These are phyloP conservation scores for Meteorus sp. DNA, from an alignment of 1,140 invertebrate genomes.

Conservation along the genomic window DNA sequence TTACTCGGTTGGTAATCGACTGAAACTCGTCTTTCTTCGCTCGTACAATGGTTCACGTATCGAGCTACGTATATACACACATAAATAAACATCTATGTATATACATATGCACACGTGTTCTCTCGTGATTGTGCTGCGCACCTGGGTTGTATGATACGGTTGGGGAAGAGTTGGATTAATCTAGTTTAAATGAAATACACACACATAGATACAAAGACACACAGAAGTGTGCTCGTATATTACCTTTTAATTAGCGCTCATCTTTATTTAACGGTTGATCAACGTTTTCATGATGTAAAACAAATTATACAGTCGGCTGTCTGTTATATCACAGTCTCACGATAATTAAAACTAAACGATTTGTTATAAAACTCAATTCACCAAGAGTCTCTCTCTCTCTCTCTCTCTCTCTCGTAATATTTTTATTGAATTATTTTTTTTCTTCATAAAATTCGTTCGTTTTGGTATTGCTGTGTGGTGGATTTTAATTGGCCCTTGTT, in stretches of 20 bases:
- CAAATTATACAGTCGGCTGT: slow-evolving; percentile 45
- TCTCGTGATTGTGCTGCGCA: background rate
- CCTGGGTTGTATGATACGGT: no score
- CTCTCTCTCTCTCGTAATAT: background rate
- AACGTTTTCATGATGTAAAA: slow-evolving; percentile 36
- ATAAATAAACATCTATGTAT: background rate
- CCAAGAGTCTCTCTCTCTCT: slow-evolving; percentile 12
- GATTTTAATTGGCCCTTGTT: background rate
- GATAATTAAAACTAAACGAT: slow-evolving; percentile 44
- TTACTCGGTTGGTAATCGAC: slow-evolving; percentile 19
- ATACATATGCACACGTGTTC: background rate
- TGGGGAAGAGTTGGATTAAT: background rate
- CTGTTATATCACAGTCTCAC: slow-evolving; percentile 42
- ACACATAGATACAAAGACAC: no score
- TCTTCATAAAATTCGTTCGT: no score
- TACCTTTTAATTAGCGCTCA: slow-evolving; percentile 29
- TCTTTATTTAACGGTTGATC: slow-evolving; percentile 36
- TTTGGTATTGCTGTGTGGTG: background rate
- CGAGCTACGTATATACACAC: background rate
- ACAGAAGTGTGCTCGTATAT: no score
- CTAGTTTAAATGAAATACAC: slow-evolving; percentile 5
- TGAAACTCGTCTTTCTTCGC: slow-evolving; percentile 13
- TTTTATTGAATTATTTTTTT: no score
- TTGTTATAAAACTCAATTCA: slow-evolving; percentile 35
- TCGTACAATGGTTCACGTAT: slow-evolving; percentile 12